Conservation (phyloP, 1,140 invertebrate genomes). For the Lepidostoma basale region DNA sequence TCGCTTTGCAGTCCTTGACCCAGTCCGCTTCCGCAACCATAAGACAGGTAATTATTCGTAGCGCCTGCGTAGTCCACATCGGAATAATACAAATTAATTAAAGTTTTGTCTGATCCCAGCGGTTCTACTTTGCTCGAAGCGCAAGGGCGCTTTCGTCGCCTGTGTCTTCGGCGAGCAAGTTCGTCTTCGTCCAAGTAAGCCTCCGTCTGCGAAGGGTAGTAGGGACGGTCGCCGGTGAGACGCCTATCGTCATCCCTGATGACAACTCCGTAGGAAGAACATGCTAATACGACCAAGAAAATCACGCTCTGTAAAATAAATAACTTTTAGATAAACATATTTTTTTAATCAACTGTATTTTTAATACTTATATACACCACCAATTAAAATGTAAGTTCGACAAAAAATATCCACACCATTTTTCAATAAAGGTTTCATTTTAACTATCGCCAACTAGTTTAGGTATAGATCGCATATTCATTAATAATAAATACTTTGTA, state of each 20-base stretch:
- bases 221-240: not conserved
- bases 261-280: not conserved
- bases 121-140: slow-evolving; percentile 14
- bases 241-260: not conserved
- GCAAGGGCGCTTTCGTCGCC: not conserved
- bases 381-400: too few species aligned
- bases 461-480: too few species aligned
- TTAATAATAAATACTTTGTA: too few species aligned
- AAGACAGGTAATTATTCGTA: slow-evolving; percentile 1
- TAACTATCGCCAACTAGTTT: too few species aligned
- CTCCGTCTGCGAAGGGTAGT: not conserved
- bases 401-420: too few species aligned
- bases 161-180: not conserved
- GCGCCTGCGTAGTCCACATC: not conserved
- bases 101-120: slow-evolving; percentile 4
- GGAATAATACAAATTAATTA: slow-evolving; percentile 6
- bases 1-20: not conserved
- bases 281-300: too few species aligned
- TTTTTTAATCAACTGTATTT: too few species aligned
- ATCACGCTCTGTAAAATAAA: too few species aligned
- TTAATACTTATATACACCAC: too few species aligned
- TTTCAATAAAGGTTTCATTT: too few species aligned
- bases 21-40: not conserved
- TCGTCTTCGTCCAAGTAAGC: not conserved
- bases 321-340: too few species aligned